phyloP scores from a whole-genome alignment of 2,113 vertebrate species.

The Gopherus flavomarginatus region DNA sequence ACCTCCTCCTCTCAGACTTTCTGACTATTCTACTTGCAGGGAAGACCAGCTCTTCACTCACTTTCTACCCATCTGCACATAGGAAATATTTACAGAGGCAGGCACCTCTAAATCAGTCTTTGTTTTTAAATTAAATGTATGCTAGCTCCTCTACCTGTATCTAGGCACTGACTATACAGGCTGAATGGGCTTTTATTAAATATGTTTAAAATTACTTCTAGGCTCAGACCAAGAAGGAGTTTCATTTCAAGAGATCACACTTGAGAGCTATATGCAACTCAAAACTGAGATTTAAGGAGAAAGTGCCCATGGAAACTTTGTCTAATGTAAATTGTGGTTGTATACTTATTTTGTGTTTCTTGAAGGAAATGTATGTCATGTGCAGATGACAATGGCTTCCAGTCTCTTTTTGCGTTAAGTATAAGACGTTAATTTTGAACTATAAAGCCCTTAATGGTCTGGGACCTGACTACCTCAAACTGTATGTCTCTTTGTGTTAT shows the following conservation, averaged over 20 bases:
- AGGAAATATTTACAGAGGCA: background rate
- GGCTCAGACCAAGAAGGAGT: background rate
- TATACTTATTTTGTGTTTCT: background rate
- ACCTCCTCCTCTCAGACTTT: background rate
- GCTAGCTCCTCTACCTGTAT: background rate
- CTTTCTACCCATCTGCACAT: background rate
- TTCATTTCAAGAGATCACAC: no score
- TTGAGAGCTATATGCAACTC: background rate
- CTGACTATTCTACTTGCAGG: background rate
- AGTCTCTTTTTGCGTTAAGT: background rate
- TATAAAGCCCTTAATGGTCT: background rate
- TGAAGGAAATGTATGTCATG: background rate
- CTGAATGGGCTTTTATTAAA: background rate
- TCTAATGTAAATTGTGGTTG: background rate
- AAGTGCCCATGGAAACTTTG: background rate
- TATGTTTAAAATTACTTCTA: background rate
- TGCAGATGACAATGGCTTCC: background rate
- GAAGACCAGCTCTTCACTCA: background rate
- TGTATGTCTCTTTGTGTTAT: background rate
- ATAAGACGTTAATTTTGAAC: background rate
- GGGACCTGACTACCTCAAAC: background rate
- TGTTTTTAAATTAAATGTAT: background rate
- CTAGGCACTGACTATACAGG: background rate
- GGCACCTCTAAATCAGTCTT: background rate
- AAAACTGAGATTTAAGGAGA: background rate